Conservation (phyloP, 2,888 invertebrate genomes). For the Heteromyza rotundicornis region DNA sequence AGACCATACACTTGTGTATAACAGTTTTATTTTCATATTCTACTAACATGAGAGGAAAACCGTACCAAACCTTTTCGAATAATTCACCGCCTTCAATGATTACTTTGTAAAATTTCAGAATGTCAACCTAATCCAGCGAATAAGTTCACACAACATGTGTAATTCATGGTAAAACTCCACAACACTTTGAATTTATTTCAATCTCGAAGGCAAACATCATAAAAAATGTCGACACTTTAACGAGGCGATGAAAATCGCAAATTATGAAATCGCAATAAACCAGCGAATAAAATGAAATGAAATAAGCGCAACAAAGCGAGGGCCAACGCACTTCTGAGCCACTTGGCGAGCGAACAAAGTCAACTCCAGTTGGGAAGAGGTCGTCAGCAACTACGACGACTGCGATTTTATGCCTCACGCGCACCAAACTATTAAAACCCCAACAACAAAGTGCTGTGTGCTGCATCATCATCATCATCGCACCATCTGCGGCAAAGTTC, state of each 20-base stretch:
- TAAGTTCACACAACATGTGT: too few species aligned
- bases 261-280: slow-evolving; percentile 26
- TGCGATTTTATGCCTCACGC: slow-evolving; percentile 8
- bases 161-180: too few species aligned
- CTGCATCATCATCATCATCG: background rate
- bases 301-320: slow-evolving; percentile 7
- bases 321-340: background rate
- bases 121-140: too few species aligned
- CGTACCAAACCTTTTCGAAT: too few species aligned
- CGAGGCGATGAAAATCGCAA: slow-evolving; percentile 24
- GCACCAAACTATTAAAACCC: slow-evolving; percentile 1
- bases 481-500: background rate
- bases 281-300: slow-evolving; percentile 12
- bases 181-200: too few species aligned
- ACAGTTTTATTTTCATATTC: too few species aligned
- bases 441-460: background rate
- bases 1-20: too few species aligned
- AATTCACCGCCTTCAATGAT: too few species aligned
- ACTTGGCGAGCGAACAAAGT: background rate
- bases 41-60: too few species aligned
- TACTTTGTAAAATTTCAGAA: too few species aligned
- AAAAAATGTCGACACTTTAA: slow-evolving; percentile 26
- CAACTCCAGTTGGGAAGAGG: background rate
- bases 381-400: background rate
- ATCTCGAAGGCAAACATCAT: slow-evolving; percentile 24